phyloP scores from a whole-genome alignment of 2,113 vertebrate species.

The Lophochroa leadbeateri region DNA sequence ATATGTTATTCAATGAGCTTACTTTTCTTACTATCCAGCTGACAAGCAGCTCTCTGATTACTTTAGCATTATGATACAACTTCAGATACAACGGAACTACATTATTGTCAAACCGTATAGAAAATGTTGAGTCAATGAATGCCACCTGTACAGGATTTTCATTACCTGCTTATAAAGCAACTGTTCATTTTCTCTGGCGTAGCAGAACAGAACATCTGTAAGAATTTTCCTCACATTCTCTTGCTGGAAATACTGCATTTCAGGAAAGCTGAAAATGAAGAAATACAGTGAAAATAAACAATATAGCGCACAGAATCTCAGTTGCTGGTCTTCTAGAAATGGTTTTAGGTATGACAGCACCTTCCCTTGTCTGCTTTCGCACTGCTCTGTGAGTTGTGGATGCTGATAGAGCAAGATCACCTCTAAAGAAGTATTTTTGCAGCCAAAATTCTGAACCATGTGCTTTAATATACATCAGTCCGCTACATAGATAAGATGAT shows the following conservation, averaged over 20 bases:
- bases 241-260: slow-evolving; percentile 97
- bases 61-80: slow-evolving; percentile 63
- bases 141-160: slow-evolving; percentile 76
- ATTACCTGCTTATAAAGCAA: slow-evolving; percentile 98
- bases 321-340: not conserved
- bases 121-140: slow-evolving; percentile 69
- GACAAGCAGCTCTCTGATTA: slow-evolving; percentile 69
- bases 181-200: slow-evolving; percentile 96
- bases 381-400: not conserved
- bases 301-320: not conserved
- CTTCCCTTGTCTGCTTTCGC: not conserved
- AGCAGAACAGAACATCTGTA: slow-evolving; percentile 98
- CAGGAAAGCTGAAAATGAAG: slow-evolving; percentile 87
- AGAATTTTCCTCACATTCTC: slow-evolving; percentile 94
- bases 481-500: not conserved
- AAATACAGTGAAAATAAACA: slow-evolving; percentile 42
- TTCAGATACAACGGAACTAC: slow-evolving; percentile 65
- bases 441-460: not conserved
- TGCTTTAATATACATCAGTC: not conserved
- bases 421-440: not conserved
- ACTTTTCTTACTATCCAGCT: slow-evolving; percentile 43
- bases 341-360: not conserved
- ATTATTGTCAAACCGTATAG: slow-evolving; percentile 68
- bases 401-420: not conserved
- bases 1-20: slow-evolving; percentile 64